A percentile compares a stretch with the other conserved stretches of the same genome.
Conservation (phyloP, 64 coral and sea anemone species). For the Hydrozoanthus tunicans region DNA sequence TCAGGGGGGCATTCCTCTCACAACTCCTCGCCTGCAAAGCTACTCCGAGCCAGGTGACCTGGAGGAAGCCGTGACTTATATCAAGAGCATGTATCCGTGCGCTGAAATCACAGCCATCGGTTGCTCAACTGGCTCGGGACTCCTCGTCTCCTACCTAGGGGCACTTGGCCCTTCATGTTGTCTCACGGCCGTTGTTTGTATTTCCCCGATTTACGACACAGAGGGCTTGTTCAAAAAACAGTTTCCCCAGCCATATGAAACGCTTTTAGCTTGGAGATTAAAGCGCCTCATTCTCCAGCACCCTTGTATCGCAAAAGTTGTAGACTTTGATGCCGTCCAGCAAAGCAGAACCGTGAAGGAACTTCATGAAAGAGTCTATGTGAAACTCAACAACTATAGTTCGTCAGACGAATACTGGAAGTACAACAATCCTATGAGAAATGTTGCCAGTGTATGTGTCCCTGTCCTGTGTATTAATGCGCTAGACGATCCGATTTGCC, state of each 20-base stretch:
- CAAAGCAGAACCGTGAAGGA: slow-evolving; percentile 81
- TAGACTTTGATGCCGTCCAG: slow-evolving; percentile 77
- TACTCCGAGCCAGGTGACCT: slow-evolving; percentile 80
- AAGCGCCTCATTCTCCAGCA: slow-evolving; percentile 75
- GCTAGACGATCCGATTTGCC: slow-evolving; percentile 86
- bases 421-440: slow-evolving; percentile 90
- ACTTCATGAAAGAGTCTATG: slow-evolving; percentile 83
- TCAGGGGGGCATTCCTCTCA: slow-evolving; percentile 72
- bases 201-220: slow-evolving; percentile 91
- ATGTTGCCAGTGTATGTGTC: slow-evolving; percentile 74
- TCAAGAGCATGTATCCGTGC: slow-evolving; percentile 80
- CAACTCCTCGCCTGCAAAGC: slow-evolving; percentile 88
- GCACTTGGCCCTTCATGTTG: slow-evolving; percentile 38
- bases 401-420: slow-evolving; percentile 80
- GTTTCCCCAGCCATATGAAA: slow-evolving; percentile 82
- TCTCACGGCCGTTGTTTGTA: slow-evolving; percentile 81
- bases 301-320: slow-evolving; percentile 73
- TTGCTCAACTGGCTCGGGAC: slow-evolving; percentile 74
- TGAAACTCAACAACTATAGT: slow-evolving; percentile 76
- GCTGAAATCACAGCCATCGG: slow-evolving; percentile 86
- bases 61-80: slow-evolving; percentile 83
- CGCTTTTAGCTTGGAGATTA: slow-evolving; percentile 77
- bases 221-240: slow-evolving; percentile 78
- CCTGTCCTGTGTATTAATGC: slow-evolving; percentile 91
- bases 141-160: slow-evolving; percentile 86